Base-by-base conservation (phyloP, 2,888 invertebrate genomes). In the Frankliniella intonsa region DNA sequence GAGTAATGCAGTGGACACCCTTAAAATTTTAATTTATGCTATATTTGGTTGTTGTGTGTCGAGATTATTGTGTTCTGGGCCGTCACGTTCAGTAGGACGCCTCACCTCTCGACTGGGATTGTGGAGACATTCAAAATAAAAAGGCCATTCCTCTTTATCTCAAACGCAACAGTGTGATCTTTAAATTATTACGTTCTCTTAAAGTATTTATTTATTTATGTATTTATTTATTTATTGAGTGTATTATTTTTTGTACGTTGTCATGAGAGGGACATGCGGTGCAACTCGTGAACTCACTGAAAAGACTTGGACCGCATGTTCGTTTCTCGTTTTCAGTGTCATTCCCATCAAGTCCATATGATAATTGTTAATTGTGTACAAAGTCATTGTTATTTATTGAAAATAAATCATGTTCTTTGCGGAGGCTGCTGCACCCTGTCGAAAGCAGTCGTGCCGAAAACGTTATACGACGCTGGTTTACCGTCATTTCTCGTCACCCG, bases 351-450 rank as follows among this genome's bases (percentile, higher is more conserved):
- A 76, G 69, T 76, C 69, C 69, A 76, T 76, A 12, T 55, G 55
- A 19, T 25, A 76, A 25, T 76, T n/a, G 22, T 76, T 25, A 76
- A 25, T 14, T 76, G 25, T 76, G 69, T 76, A 76, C 69, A 76
- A 76, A 76, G 69, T 76, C 69, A 76, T 76, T 76, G 69, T 76
- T 76, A 76, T 76, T 76, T 76, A 76, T 76, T 76, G 69, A 76
- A 76, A 76, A 76, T 62, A 62, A 62, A 62, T 19, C 17, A 62
- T 62, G 19, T 62, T 17, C n/a, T 62, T 62, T 62, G 62, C 17
- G 17, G 62, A 62, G n/a, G 62, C 62, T 62, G 62, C 62, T 62
- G 62, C 62, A 5, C 38, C 38, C 62, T 62, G 62, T 12, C 0
- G n/a, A 17, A 62, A 62, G 62, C 8, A 62, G 62, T 14, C 62